A percentile compares a stretch with the other conserved stretches of the same genome.
These are phyloP conservation scores for Psittacara wagleri DNA, from an alignment of 2,113 vertebrate genomes.

Conservation along the genomic window DNA sequence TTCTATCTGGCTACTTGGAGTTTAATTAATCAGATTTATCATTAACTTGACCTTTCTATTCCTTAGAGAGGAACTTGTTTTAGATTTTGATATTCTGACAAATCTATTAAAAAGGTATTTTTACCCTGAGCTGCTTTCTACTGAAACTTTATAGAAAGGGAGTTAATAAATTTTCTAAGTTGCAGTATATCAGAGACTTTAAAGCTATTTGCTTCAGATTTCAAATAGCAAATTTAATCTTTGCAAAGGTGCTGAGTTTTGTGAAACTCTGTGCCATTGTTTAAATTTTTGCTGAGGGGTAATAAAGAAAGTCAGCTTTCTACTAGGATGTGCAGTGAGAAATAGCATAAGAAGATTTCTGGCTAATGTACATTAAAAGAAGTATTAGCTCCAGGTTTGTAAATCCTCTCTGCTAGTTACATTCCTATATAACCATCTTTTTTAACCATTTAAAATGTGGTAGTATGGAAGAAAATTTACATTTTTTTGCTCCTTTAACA, in stretches of 20 bases:
- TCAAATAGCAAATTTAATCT: constrained; percentile 23
- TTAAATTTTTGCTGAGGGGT: constrained; percentile 41
- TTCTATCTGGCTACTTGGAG: neutral
- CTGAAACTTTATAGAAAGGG: neutral
- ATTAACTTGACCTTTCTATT: neutral
- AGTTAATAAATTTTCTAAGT: neutral
- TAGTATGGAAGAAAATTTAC: neutral
- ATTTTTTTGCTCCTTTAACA: neutral
- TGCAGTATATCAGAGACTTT: neutral
- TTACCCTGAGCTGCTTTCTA: neutral
- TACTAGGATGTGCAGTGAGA: neutral
- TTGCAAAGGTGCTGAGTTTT: constrained; percentile 11
- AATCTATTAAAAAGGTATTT: neutral
- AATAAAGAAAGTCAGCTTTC: neutral
- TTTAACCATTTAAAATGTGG: neutral
- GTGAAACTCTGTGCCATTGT: neutral
- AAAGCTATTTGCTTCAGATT: constrained; percentile 16
- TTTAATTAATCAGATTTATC: neutral
- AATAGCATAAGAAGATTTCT: neutral
- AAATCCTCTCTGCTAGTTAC: neutral
- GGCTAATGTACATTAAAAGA: constrained; percentile 17
- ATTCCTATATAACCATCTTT: neutral
- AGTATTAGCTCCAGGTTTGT: neutral
- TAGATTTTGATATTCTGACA: neutral
- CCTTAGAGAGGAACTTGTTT: neutral